Evolutionary conservation across 2,113 vertebrate species (phyloP).

Genomic region (Hydrolagus affinis): DNA sequence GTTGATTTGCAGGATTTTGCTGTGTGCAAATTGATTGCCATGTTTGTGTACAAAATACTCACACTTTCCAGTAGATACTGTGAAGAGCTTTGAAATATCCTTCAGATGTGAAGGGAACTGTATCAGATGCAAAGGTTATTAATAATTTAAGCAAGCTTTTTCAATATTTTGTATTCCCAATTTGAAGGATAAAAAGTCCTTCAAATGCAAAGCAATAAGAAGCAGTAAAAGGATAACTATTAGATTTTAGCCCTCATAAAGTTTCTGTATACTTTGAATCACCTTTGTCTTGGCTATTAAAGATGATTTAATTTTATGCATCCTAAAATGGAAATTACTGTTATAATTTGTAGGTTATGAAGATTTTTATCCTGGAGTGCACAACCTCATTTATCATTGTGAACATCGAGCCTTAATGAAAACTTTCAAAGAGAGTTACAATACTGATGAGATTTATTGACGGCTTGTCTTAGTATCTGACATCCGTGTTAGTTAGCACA

Average conservation of each 20-base stretch:
- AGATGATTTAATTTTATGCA: background rate
- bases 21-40: no score
- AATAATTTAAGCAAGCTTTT: background rate
- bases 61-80: no score
- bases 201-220: no score
- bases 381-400: slow-evolving; percentile 31
- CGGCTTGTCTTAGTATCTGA: slow-evolving; percentile 11
- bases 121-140: background rate
- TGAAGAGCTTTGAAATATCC: no score
- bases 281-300: background rate
- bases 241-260: background rate
- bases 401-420: slow-evolving; percentile 29
- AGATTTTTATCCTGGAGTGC: background rate
- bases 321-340: background rate
- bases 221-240: background rate
- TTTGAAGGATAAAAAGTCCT: background rate
- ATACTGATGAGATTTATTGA: slow-evolving; percentile 26
- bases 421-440: slow-evolving; percentile 30
- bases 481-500: slow-evolving; percentile 10
- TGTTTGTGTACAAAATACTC: background rate
- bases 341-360: background rate
- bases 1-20: no score
- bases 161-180: background rate
- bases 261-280: background rate
- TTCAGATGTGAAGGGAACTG: no score